Conservation (phyloP, 2,888 invertebrate species). For the Syritta pipiens region DNA sequence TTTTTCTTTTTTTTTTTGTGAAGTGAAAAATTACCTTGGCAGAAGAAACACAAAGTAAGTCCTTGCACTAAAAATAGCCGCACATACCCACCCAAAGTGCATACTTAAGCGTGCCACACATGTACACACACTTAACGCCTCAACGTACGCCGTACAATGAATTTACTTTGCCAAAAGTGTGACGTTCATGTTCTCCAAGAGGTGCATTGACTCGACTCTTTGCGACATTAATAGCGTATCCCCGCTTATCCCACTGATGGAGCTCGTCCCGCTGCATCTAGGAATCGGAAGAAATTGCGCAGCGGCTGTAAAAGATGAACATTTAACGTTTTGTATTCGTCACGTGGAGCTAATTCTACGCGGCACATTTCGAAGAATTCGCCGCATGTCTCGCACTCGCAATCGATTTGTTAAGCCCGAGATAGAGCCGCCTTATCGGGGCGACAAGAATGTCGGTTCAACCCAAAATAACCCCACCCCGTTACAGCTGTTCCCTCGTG, state of each 20-base stretch:
- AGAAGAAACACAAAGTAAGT: conserved; percentile 33
- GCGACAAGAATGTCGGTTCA: neutral
- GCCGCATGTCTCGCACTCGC: neutral
- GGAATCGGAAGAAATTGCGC: conserved; percentile 3
- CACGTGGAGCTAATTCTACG: too few species aligned
- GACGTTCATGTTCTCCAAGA: conserved; percentile 4
- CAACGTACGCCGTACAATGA: conserved; percentile 24
- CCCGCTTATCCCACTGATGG: too few species aligned
- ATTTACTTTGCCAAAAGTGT: conserved; percentile 31
- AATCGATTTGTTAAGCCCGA: conserved; percentile 16
- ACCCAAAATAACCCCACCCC: neutral
- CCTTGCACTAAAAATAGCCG: conserved; percentile 43
- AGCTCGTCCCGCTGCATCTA: too few species aligned
- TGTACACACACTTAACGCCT: conserved; percentile 9
- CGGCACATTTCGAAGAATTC: too few species aligned
- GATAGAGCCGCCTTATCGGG: conserved; percentile 10
- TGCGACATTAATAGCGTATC: conserved; percentile 12
- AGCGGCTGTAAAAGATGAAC: neutral
- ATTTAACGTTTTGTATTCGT: too few species aligned
- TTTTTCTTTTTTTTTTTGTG: too few species aligned
- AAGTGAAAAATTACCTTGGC: conserved; percentile 24
- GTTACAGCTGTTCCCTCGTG: conserved; percentile 1
- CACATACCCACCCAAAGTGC: neutral
- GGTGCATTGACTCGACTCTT: conserved; percentile 16
- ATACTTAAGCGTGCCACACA: neutral